Conservation (phyloP, 2,888 invertebrate species). For the Altica lythri region DNA sequence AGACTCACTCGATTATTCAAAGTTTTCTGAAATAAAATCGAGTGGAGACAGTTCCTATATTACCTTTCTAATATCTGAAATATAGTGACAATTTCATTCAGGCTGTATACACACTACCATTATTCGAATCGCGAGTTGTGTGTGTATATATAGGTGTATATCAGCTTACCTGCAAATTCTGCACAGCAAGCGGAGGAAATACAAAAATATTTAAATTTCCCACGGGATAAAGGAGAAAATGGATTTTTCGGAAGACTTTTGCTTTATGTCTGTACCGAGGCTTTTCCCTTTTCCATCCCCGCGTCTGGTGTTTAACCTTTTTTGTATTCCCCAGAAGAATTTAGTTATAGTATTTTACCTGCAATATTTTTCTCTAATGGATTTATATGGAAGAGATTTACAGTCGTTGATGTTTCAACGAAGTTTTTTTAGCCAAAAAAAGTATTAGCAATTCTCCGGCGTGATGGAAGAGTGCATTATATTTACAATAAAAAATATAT, state of each 20-base stretch:
- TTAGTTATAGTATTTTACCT: constrained; percentile 19
- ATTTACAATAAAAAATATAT: too few species aligned
- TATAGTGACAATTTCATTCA: constrained; percentile 31
- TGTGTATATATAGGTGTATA: constrained; percentile 42
- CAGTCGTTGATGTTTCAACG: neutral
- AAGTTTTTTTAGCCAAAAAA: too few species aligned
- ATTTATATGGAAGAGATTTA: constrained; percentile 13
- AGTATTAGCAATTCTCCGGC: too few species aligned
- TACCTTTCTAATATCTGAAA: constrained; percentile 49
- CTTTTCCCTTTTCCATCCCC: neutral
- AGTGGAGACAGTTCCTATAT: constrained; percentile 46
- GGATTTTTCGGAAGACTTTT: constrained; percentile 49
- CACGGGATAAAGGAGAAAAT: constrained; percentile 51
- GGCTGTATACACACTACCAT: constrained; percentile 43
- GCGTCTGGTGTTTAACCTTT: constrained; percentile 16
- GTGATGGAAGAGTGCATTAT: too few species aligned
- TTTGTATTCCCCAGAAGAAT: constrained; percentile 19
- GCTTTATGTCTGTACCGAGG: constrained; percentile 42
- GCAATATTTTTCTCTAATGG: constrained; percentile 22
- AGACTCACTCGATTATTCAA: constrained; percentile 14
- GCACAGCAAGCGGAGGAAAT: constrained; percentile 39
- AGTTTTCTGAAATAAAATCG: constrained; percentile 8
- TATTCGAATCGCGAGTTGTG: constrained; percentile 42
- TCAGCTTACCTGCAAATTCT: constrained; percentile 49
- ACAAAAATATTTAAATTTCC: constrained; percentile 56